Evolutionary conservation across 23 tunicate genomes (phyloP), one percentile per base, ranked within the genome.

Genomic region (Ciona savignyi): DNA sequence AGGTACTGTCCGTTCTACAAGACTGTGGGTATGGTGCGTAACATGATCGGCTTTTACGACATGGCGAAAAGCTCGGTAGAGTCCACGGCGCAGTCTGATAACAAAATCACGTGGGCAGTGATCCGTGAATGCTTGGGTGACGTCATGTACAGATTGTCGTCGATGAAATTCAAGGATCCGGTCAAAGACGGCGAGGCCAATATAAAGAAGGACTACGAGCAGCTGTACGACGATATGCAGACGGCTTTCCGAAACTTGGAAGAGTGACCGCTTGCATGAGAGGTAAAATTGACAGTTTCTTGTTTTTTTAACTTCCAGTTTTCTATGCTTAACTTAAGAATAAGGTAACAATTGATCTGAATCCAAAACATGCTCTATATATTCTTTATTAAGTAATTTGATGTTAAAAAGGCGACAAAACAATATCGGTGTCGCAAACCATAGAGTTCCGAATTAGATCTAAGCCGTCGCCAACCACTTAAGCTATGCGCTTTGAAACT

Each of bases 1-100:
- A 90, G 97, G 61, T 93, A 93, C 64, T 93, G 98, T 62, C 98
- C 98, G 0, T 93, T 93, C 76, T 93, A 93, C 85, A 93, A 93
- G 77, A 93, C 98, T 1, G 98, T 93, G 24, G 98, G 98, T 0
- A 93, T 93, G 79, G 79, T 93, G 30, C 84, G 88, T 2, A 93
- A 93, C 84, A 93, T 93, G 72, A 82, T 86, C 26, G 89, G 78
- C 9, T 93, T 93, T 77, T 80, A 93, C 78, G 98, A 93, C 34
- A 76, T 93, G 89, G 85, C 98, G 9, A 67, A 62, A 24, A 42
- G 88, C 31, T 78, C 85, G 0, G 98, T 93, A 33, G 98, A 93
- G 70, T 67, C 85, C 22, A 86, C 98, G 0, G 85, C 89, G n/a
- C 89, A 86, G 62, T 78, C 83, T 24, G 98, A 93, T 79, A 93